phyloP scores from a whole-genome alignment of 2,797 vertebrate species.

The Pseudotriccus pelzelni region DNA sequence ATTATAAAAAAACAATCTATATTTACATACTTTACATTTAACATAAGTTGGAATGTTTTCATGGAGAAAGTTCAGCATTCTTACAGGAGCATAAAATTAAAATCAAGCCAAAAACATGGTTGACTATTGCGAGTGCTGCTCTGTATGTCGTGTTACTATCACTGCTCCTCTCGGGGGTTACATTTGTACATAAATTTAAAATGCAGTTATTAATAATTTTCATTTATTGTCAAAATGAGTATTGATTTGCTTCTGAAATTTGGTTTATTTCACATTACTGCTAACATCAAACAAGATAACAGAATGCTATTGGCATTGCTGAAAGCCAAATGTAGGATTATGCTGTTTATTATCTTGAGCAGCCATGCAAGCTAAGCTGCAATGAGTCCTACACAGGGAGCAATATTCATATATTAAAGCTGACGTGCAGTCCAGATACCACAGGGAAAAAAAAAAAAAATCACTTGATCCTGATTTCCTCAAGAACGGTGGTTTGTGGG shows the following conservation, averaged over 20 bases:
- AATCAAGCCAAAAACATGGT: neutral
- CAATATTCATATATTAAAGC: constrained; percentile 37
- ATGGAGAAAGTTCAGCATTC: neutral
- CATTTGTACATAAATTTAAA: neutral
- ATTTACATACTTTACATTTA: neutral
- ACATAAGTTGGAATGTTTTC: neutral
- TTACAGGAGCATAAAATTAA: neutral
- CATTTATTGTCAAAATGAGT: constrained; percentile 6
- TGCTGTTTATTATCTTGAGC: constrained; percentile 31
- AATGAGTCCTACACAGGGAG: neutral
- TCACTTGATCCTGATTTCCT: neutral
- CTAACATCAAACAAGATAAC: constrained; percentile 27
- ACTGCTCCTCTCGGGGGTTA: neutral
- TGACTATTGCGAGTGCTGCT: neutral
- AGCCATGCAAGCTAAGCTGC: constrained; percentile 40
- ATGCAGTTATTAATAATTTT: constrained; percentile 26
- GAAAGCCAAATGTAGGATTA: constrained; percentile 40
- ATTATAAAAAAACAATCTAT: neutral
- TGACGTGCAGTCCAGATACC: neutral
- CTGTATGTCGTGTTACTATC: neutral
- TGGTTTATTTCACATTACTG: constrained; percentile 30
- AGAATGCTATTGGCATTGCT: constrained; percentile 3
- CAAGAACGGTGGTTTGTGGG: neutral
- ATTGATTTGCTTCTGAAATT: constrained; percentile 39
- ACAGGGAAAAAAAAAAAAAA: neutral